Evolutionary conservation across 2,888 invertebrate genomes (phyloP).

Genomic region (Balanococcus diminutus): DNA sequence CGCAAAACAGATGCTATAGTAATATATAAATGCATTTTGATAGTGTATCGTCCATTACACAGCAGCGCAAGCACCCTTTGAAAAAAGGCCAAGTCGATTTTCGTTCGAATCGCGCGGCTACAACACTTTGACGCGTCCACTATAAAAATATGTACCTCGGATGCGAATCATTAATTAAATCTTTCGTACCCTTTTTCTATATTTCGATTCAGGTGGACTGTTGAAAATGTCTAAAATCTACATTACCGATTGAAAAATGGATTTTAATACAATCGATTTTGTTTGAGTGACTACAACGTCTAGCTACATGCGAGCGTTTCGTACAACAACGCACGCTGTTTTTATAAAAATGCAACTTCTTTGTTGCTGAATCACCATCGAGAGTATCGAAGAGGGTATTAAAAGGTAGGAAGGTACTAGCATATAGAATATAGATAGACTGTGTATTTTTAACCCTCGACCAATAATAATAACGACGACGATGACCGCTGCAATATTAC

Average conservation of each 20-base stretch:
- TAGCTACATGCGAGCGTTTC: neutral
- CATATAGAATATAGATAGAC: neutral
- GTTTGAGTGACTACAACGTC: neutral
- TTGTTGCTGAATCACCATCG: slow-evolving; percentile 32
- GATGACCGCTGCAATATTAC: neutral
- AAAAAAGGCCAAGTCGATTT: neutral
- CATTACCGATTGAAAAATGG: slow-evolving; percentile 31
- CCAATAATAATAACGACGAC: neutral
- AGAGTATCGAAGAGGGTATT: neutral
- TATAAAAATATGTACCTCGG: neutral
- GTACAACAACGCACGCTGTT: neutral
- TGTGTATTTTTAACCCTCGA: neutral
- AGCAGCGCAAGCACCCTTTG: neutral
- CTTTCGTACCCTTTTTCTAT: slow-evolving; percentile 5
- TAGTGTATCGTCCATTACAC: neutral
- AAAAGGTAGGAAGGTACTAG: neutral
- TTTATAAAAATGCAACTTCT: slow-evolving; percentile 21
- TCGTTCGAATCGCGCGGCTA: neutral
- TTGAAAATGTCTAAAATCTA: slow-evolving; percentile 39
- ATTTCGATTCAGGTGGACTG: slow-evolving; percentile 10
- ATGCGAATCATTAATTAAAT: slow-evolving; percentile 6
- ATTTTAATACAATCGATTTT: slow-evolving; percentile 31
- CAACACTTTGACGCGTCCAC: neutral
- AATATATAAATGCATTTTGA: slow-evolving; percentile 39
- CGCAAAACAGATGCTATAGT: slow-evolving; percentile 19